Base-by-base conservation (phyloP, 2,113 vertebrate genomes). In the Danio rerio region DNA sequence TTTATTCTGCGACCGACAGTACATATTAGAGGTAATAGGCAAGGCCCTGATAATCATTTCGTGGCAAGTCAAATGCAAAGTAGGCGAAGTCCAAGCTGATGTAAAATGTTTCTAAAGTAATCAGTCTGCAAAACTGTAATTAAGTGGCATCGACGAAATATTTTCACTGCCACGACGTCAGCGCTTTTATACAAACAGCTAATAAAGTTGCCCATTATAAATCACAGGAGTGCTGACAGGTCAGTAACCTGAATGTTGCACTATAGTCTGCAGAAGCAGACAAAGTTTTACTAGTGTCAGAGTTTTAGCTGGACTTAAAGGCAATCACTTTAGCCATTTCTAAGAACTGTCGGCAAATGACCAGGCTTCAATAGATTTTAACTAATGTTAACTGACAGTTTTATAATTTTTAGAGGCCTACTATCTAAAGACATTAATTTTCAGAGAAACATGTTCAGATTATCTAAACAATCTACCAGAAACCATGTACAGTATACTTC, bases 21-120 rank as follows among this genome's bases (percentile, higher is more conserved):
- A 87, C 91, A 90, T 94, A 93, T 95, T 92, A 91, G 95, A 94
- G 92, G 89, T 83, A 93, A 95, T 95, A 94, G 93, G 2, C 13
- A 5, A 68, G 43, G 6, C n/a, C 65, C 43, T 20, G 65, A 4
- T 94, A 95, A 95, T 96, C 92, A 94, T 94, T 96, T 95, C 92
- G 20, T 53, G 84, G 71, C 88, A 18, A 31, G 52, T 56, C 15
- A 12, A 20, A 9, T 58, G 16, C 55, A 55, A 74, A 18, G 72
- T n/a, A 43, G 18, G 45, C 1, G 93, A 95, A 94, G 94, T 96
- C 81, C 94, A 95, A 92, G 88, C 91, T 88, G 90, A 90, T 92
- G 92, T 96, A 94, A 95, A 95, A 95, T 94, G 95, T 96, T 95
- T 94, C 96, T 89, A 94, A 93, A 94, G 92, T 93, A 86, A 94